Percentiles rank a stretch among this genome's conserved stretches.
Evolutionary conservation across 2,888 invertebrate species (phyloP).

Genomic region (Leptopilina syphax): DNA sequence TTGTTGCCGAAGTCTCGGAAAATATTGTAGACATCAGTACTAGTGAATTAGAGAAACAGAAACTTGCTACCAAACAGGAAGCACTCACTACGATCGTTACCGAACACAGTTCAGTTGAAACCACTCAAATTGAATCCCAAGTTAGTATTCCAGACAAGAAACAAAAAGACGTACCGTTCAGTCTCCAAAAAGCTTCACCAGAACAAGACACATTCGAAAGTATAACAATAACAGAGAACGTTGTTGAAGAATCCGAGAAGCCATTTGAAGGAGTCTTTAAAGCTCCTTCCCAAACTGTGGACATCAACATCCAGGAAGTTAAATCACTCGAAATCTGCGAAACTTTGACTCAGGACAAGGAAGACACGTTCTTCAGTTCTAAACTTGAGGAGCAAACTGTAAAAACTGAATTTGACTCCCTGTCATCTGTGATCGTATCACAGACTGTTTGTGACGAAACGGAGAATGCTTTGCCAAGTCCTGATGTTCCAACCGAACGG

Average conservation of each 20-base stretch:
- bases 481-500: slow-evolving; percentile 57
- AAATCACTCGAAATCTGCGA: slow-evolving; percentile 73
- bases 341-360: slow-evolving; percentile 72
- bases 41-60: slow-evolving; percentile 64
- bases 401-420: slow-evolving; percentile 53
- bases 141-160: slow-evolving; percentile 65
- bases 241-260: slow-evolving; percentile 75
- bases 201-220: slow-evolving; percentile 78
- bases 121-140: slow-evolving; percentile 70
- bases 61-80: slow-evolving; percentile 51
- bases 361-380: slow-evolving; percentile 63
- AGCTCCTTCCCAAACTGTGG: slow-evolving; percentile 75
- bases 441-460: slow-evolving; percentile 54
- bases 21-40: slow-evolving; percentile 73
- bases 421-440: slow-evolving; percentile 56
- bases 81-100: slow-evolving; percentile 68
- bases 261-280: slow-evolving; percentile 72
- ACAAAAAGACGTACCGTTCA: slow-evolving; percentile 53
- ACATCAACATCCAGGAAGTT: slow-evolving; percentile 75
- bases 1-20: slow-evolving; percentile 71
- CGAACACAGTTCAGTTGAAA: slow-evolving; percentile 65
- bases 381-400: slow-evolving; percentile 56
- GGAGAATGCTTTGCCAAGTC: slow-evolving; percentile 51
- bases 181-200: slow-evolving; percentile 75
- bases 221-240: slow-evolving; percentile 79